Conservation (phyloP, 2,888 invertebrate species). For the Xiphydria camelus region DNA sequence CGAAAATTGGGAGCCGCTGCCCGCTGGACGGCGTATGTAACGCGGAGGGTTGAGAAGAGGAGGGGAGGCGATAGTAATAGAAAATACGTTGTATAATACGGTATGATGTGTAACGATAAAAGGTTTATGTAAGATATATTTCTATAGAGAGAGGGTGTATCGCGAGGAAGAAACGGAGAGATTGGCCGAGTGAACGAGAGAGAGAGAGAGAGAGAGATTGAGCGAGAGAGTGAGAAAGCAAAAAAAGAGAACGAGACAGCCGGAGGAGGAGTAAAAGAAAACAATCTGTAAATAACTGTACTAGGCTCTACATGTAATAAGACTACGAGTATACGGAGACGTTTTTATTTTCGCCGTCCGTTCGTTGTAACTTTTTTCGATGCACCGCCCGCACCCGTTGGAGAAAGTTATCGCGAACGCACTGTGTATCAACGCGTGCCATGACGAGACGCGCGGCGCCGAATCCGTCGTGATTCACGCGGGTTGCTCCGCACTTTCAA, state of each 20-base stretch:
- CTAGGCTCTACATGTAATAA: constrained; percentile 25
- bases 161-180: no score
- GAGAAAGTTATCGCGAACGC: constrained; percentile 5
- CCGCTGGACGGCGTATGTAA: no score
- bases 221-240: constrained; percentile 6
- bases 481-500: no score
- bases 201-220: constrained; percentile 13
- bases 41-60: no score
- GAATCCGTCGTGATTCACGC: no score
- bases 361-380: constrained; percentile 8
- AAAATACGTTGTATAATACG: constrained; percentile 32
- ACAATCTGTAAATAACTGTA: constrained; percentile 41
- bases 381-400: not conserved
- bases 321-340: constrained; percentile 39
- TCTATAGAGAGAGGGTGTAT: no score
- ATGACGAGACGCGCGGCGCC: no score
- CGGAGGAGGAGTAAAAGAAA: constrained; percentile 19
- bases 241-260: constrained; percentile 9
- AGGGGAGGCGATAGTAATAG: no score
- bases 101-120: constrained; percentile 21
- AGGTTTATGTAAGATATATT: constrained; percentile 46
- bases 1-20: no score
- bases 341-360: constrained; percentile 22
- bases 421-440: constrained; percentile 12
- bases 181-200: no score